A percentile compares a stretch with the other conserved stretches of the same genome.
These are phyloP conservation scores for Epinephelus fuscoguttatus DNA, from an alignment of 2,113 vertebrate genomes.

Conservation along the genomic window DNA sequence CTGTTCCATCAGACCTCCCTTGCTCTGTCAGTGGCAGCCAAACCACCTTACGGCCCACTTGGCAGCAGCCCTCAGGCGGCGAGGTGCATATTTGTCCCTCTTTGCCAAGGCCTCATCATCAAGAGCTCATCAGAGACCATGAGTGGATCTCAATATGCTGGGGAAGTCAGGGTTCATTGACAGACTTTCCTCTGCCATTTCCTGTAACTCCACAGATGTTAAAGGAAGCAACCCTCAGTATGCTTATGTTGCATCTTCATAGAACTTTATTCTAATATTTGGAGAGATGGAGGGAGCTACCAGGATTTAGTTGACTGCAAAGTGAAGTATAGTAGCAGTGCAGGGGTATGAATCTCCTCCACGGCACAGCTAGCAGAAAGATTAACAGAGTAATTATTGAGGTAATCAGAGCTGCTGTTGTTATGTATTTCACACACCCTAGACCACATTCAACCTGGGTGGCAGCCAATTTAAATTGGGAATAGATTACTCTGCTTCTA, in stretches of 20 bases:
- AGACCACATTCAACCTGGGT: conserved; percentile 5
- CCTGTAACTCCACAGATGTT: conserved; percentile 14
- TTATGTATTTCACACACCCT: conserved; percentile 22
- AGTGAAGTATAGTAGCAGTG: not conserved
- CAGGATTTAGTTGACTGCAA: conserved; percentile 8
- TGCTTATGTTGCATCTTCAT: not conserved
- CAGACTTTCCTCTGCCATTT: conserved; percentile 19
- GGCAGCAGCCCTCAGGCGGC: conserved; percentile 4
- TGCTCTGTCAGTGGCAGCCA: conserved; percentile 16
- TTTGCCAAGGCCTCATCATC: conserved; percentile 42
- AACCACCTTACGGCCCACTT: conserved; percentile 18
- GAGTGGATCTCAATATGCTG: conserved; percentile 38
- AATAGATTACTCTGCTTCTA: conserved; percentile 9
- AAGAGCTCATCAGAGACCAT: conserved; percentile 37
- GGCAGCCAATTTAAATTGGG: conserved; percentile 17
- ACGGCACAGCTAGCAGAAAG: not conserved
- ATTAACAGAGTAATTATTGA: conserved; percentile 26
- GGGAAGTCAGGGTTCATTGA: conserved; percentile 42
- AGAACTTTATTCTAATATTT: not conserved
- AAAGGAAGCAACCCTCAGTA: not conserved
- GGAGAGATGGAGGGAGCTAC: not conserved
- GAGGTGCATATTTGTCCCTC: conserved; percentile 4
- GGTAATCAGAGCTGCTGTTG: conserved; percentile 34
- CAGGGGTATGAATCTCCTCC: conserved; percentile 10
- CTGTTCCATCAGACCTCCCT: conserved; percentile 7